phyloP scores from a whole-genome alignment of 2,113 vertebrate species.

The Pollimyrus isidori region DNA sequence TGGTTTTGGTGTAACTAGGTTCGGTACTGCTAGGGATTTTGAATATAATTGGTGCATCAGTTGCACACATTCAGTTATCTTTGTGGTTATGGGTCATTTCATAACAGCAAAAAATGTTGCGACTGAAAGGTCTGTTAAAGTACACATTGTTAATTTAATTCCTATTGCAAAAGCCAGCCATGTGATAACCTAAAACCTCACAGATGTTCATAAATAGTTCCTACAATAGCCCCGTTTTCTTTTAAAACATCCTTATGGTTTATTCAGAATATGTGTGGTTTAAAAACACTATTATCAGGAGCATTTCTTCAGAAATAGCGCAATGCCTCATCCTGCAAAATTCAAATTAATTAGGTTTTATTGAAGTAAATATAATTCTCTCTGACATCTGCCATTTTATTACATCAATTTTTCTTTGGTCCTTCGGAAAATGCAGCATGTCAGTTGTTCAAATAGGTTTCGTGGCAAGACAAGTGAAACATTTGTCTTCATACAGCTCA shows the following conservation, averaged over 20 bases:
- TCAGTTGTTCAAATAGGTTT: conserved; percentile 3
- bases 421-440: neutral
- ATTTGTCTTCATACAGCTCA: conserved; percentile 11
- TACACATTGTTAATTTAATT: neutral
- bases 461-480: neutral
- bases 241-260: neutral
- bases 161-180: neutral
- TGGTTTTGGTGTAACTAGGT: neutral
- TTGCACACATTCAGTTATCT: neutral
- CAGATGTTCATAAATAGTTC: neutral
- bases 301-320: neutral
- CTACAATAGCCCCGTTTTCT: neutral
- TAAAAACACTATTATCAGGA: neutral
- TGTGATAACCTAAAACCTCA: neutral
- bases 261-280: neutral
- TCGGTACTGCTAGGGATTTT: neutral
- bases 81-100: neutral
- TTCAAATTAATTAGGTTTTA: conserved; percentile 8
- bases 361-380: neutral
- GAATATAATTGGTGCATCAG: neutral
- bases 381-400: neutral
- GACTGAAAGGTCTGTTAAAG: neutral
- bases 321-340: neutral
- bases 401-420: neutral
- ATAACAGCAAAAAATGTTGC: neutral